These are phyloP conservation scores for Dissostichus mawsoni DNA, from an alignment of 2,113 vertebrate genomes.

Conservation along the genomic window DNA sequence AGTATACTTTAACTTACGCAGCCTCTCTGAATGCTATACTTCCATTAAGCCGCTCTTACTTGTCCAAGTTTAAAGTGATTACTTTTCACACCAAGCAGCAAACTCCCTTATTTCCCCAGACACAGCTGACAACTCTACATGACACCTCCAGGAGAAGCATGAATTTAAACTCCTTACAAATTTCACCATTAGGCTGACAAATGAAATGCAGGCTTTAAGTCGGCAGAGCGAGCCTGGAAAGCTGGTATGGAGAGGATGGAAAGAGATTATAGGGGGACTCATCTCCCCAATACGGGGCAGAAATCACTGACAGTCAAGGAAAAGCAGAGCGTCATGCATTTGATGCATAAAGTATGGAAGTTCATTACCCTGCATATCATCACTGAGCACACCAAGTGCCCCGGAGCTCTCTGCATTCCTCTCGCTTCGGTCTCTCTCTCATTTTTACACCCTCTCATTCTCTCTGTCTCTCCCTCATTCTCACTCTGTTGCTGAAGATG, in stretches of 20 bases:
- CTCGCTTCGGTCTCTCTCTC: constrained; percentile 22
- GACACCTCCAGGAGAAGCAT: constrained; percentile 64
- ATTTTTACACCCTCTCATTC: constrained; percentile 34
- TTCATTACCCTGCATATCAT: constrained; percentile 81
- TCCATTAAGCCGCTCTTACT: constrained; percentile 43
- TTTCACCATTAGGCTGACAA: constrained; percentile 81
- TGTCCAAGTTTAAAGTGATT: constrained; percentile 65
- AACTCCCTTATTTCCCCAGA: constrained; percentile 40
- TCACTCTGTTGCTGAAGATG: constrained; percentile 42
- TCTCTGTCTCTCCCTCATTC: constrained; percentile 16
- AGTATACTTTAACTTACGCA: background rate
- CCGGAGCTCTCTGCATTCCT: constrained; percentile 52
- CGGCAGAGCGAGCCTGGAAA: constrained; percentile 68
- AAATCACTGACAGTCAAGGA: constrained; percentile 75
- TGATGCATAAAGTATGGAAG: constrained; percentile 75
- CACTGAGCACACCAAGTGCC: constrained; percentile 61
- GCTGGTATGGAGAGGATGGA: constrained; percentile 70
- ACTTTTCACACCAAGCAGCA: constrained; percentile 50
- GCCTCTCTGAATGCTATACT: constrained; percentile 14
- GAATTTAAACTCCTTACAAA: constrained; percentile 79
- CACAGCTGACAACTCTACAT: constrained; percentile 57
- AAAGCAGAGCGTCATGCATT: constrained; percentile 66
- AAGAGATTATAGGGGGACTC: constrained; percentile 74
- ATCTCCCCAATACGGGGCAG: constrained; percentile 54
- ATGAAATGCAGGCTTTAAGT: constrained; percentile 77